Evolutionary conservation across 2,888 invertebrate species (phyloP), one percentile per base, ranked within the genome.

Genomic region (Xylota segnis): DNA sequence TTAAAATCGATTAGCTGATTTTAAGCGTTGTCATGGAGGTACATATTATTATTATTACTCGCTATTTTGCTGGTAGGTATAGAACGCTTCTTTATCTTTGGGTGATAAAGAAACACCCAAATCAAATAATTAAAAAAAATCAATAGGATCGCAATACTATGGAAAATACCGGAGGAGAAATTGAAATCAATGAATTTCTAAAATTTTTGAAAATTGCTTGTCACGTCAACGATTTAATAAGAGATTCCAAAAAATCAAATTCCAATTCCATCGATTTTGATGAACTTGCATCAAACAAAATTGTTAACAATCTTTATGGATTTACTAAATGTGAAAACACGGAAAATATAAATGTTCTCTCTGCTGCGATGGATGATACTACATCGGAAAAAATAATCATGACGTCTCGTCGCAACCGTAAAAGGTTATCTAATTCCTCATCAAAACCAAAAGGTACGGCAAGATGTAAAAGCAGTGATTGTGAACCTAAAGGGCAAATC

Each of bases 171-270:
- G 87, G 81, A 58, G 61, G 86, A 50, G 84, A 88, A 66, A 90
- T 92, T 78, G 90, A 90, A 87, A 90, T 91, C 87, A 91, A 91
- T 86, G 91, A 92, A 52, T 92, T 92, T 89, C 88, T 92, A 32
- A 91, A 92, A 76, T 92, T 92, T 89, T 87, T 92, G 50, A 92
- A 92, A 90, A 90, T 91, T 79, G 90, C 92, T 34, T 92, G 92
- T 89, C 92, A 91, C 87, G 90, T 92, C 9, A 91, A 92, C 88
- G 92, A 92, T 87, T 91, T 92, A 88, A 91, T 92, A 89, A 88
- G 88, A 52, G 89, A 87, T 81, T 59, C 86, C 12, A 90, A 90
- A 82, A 87, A 89, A 23, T 32, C 76, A 18, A 88, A 87, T 68
- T 45, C 77, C 3, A 54, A 23, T 81, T 16, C 87, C 83, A 88